Base-by-base conservation (phyloP, 2,888 invertebrate genomes). In the Acleris emargana region DNA sequence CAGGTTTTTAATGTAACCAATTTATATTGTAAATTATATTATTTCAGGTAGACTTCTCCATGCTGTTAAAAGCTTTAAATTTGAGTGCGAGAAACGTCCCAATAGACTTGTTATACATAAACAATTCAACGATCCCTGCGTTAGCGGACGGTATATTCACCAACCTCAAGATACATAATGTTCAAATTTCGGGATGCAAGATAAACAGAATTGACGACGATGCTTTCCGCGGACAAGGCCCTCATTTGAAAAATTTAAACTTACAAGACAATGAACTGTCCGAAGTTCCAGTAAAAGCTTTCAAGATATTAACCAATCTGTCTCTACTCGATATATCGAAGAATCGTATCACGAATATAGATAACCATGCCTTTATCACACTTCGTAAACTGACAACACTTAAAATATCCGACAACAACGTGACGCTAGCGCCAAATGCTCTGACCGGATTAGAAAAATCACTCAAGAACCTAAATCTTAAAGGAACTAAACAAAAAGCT, bases 341-440 rank as follows among this genome's bases (percentile, higher is more conserved):
- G 81, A 98, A 98, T 84, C 94, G 94, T 70, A 96, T 98, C 61
- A 93, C 92, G 3, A 86, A 89, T 52, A 94, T 98, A 68, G 94
- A 95, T n/a, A 94, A 96, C 70, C 94, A 95, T 67, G 95, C 97
- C 0, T 98, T 98, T 79, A 90, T 90, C 43, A 95, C 95, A 0
- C 91, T 97, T 16, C 89, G 89, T 51, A 96, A 95, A 79, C 87
- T 97, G 59, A 94, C 97, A 17, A 97, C 97, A 0, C 85, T 97
- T 16, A 97, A 97, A 85, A 83, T 98, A 59, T 96, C 97, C 4
- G 98, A 98, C 79, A 98, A 98, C 83, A 97, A 97, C 81, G 93
- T 97, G 0, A 96, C 96, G 4, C 82, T 98, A 69, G 93, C 95
- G 3, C 77, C 94, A 0, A 94, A 93, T 57, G 95, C 97, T 5